Base-by-base conservation (phyloP, 2,113 vertebrate genomes). In the Epinephelus cyanopodus region DNA sequence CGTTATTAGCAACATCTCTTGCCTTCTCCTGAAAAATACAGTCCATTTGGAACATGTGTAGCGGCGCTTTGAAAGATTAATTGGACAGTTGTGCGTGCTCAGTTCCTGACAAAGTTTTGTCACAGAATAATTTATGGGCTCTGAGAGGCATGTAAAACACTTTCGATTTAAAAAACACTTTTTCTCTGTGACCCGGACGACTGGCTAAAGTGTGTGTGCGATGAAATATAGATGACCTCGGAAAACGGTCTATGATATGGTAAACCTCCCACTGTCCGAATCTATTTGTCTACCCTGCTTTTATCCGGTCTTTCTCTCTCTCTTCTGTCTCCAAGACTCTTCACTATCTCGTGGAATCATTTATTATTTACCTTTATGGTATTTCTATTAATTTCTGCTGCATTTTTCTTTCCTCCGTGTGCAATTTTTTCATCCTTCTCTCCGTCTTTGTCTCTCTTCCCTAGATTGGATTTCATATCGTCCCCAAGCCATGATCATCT, bases 141-240 rank as follows among this genome's bases (percentile, higher is more conserved):
- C 74, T 88, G 81, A 91, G 87, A 93, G 73, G 68, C 79, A 66
- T 79, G 87, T 88, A 85, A 92, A 92, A 92, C 48, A 87, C 86
- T 85, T 85, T 77, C 21, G 57, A 88, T 91, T 74, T 69, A 79
- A 77, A 78, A 61, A 87, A 87, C 87, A 80, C 79, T 57, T 45
- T 27, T 69, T 65, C 39, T 66, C 13, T 64, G 62, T 29, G 54
- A 27, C 54, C 39, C n/a, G 25, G 79, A 67, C 65, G 3, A 53
- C 58, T 48, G 60, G 39, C 63, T 75, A 13, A 86, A 85, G 69
- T 70, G 62, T 53, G 72, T 17, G 27, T 3, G 15, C 33, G 33
- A 80, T 94, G 53, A 95, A 95, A 92, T 88, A 92, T 94, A 58
- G 62, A 94, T 93, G 89, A 90, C 9, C 25, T 47, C 21, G 69